Evolutionary conservation across 2,797 vertebrate genomes (phyloP), one percentile per base, ranked within the genome.

Genomic region (Nyctibius grandis): DNA sequence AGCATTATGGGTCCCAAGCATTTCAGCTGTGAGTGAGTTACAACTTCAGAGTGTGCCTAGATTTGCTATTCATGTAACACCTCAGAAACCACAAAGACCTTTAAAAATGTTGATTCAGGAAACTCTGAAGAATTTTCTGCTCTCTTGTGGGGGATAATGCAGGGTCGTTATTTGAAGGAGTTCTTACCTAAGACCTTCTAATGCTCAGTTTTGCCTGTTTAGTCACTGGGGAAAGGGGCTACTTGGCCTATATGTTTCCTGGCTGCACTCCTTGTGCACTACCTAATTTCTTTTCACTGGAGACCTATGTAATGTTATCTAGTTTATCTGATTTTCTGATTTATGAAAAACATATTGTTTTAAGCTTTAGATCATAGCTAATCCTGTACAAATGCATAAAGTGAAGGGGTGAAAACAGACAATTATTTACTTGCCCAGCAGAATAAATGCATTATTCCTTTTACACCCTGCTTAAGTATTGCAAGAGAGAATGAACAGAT

Each of bases 401-500:
- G 28, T 57, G 20, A 89, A 75, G 50, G 25, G 42, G 10, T 85
- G 28, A 82, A 85, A 81, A 22, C 28, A 67, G 36, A 12, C 63
- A 40, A 16, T 6, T 1, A 68, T 76, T 81, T 94, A 45, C 51
- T 90, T 42, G 17, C 54, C 48, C 64, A 45, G 7, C 23, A 77
- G 21, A 83, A 82, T 57, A 85, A 75, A 28, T 50, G 10, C 61
- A 64, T 88, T 93, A 77, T 91, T 95, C 60, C 1, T 82, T 95
- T 85, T 91, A 23, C 70, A 83, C 34, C 15, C 60, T 85, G 40
- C 48, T 80, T 76, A 70, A 93, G 31, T 93, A 77, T 84, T 89
- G 79, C 89, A 92, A 92, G 91, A 89, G 75, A 89, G 79, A 29
- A 92, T 93, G 94, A 96, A 94, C 91, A 96, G 95, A 96, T 96